Conservation (phyloP, 2,113 vertebrate species). For the Bothrops jararaca region DNA sequence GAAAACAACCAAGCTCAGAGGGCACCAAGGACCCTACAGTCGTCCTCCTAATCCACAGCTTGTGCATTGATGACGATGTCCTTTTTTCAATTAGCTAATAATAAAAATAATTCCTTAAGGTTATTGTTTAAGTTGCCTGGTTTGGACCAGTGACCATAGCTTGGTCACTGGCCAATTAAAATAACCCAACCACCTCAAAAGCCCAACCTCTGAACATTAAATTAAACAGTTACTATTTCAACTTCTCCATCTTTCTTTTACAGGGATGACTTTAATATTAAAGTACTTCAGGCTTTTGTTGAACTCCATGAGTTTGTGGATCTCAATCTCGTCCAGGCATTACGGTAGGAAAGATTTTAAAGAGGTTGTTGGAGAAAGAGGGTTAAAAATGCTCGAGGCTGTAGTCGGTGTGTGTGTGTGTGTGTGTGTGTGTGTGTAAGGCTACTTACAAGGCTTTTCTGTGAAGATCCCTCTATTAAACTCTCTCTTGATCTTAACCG, state of each 20-base stretch:
- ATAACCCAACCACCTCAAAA: background rate
- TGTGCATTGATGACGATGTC: too few species aligned
- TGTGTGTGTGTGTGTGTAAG: too few species aligned
- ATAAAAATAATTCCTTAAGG: background rate
- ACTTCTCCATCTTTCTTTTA: conserved; percentile 30
- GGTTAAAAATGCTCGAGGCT: background rate
- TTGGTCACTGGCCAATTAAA: background rate
- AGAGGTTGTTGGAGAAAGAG: background rate
- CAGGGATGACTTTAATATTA: conserved; percentile 98
- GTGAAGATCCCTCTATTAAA: background rate
- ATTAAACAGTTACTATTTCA: background rate
- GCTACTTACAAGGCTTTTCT: too few species aligned
- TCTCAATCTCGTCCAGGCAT: conserved; percentile 96
- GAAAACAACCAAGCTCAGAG: background rate
- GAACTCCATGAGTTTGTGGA: conserved; percentile 98
- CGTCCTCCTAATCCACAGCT: background rate
- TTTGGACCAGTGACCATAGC: background rate
- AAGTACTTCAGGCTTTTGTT: conserved; percentile 96
- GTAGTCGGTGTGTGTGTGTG: too few species aligned
- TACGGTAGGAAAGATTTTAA: conserved; percentile 77
- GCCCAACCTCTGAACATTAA: background rate
- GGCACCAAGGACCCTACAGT: background rate
- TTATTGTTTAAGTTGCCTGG: background rate
- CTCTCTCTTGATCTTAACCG: too few species aligned
- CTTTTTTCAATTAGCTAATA: background rate